These are phyloP conservation scores for Chironomus tentans DNA, from an alignment of 2,888 invertebrate genomes.

Conservation along the genomic window DNA sequence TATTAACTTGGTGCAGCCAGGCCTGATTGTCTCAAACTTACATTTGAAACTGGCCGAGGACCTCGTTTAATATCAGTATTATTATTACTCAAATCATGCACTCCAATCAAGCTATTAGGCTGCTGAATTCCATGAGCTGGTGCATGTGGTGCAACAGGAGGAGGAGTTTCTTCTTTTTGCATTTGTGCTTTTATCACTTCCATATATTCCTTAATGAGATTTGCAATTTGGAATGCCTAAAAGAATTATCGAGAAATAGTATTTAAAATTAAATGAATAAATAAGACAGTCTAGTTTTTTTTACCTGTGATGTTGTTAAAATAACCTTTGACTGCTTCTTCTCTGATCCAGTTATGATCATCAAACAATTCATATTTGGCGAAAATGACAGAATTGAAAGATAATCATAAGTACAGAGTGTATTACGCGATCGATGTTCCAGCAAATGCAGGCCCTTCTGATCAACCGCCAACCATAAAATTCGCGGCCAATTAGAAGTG, in stretches of 20 bases:
- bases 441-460: constrained; percentile 84
- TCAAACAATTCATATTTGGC: constrained; percentile 82
- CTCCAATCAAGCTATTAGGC: background rate
- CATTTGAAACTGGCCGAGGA: constrained; percentile 31
- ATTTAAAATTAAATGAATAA: background rate
- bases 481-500: constrained; percentile 90
- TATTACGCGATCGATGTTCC: constrained; percentile 78
- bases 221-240: constrained; percentile 87
- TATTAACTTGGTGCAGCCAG: constrained; percentile 28
- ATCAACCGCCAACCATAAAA: constrained; percentile 87
- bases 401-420: constrained; percentile 86
- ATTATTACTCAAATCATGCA: background rate
- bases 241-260: constrained; percentile 19
- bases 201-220: constrained; percentile 81
- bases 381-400: constrained; percentile 81
- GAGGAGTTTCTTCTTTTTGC: constrained; percentile 28
- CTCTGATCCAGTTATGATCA: constrained; percentile 86
- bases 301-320: constrained; percentile 81
- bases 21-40: constrained; percentile 31
- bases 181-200: constrained; percentile 49
- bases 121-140: constrained; percentile 28
- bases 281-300: background rate
- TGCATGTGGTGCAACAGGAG: constrained; percentile 29
- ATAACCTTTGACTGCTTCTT: constrained; percentile 90
- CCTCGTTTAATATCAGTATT: constrained; percentile 29